Base-by-base conservation (phyloP, 2,113 vertebrate species). In the Ceyx cyanopectus region DNA sequence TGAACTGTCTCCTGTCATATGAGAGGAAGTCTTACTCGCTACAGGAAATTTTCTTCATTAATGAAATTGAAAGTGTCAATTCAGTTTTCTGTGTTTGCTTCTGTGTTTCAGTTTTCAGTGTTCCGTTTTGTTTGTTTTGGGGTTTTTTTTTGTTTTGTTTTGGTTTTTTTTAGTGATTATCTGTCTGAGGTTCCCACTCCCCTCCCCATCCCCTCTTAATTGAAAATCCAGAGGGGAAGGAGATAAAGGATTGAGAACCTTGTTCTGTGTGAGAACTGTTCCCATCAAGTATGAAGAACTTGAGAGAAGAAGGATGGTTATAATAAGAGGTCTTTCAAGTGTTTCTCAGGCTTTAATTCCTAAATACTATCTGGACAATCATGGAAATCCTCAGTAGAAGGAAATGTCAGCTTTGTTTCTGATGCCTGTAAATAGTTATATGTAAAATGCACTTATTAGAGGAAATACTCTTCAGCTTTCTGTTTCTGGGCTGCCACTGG, bases 401-500 rank as follows among this genome's bases (percentile, higher is more conserved):
- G 53, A 85, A 19, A 20, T 9, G 12, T 86, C 18, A 77, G 51
- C 32, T 93, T 69, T 85, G 7, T 92, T 74, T 77, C 76, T 56
- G 22, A 56, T 81, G 56, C 34, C 73, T 96, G 22, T 86, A 86
- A 90, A 88, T 54, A 84, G 69, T 93, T 85, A 20, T 90, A 34
- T 60, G 77, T 48, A 77, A 92, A 93, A 92, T 69, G 63, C 14
- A 50, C 32, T 63, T 92, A 8, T 12, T 68, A 57, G 63, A 69
- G 66, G 50, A 75, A 79, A 82, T 72, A 30, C 12, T 90, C 60
- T 30, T 74, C n/a, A 37, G 9, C 30, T 90, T 23, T 54, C 45
- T 65, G 73, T 86, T 80, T 66, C 77, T 93, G 81, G 65, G 68
- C 57, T 67, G 43, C 50, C 56, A 18, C 56, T 43, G 40, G 43